Conservation (phyloP, 1,140 invertebrate genomes). For the Drosophila nigromelanica region DNA sequence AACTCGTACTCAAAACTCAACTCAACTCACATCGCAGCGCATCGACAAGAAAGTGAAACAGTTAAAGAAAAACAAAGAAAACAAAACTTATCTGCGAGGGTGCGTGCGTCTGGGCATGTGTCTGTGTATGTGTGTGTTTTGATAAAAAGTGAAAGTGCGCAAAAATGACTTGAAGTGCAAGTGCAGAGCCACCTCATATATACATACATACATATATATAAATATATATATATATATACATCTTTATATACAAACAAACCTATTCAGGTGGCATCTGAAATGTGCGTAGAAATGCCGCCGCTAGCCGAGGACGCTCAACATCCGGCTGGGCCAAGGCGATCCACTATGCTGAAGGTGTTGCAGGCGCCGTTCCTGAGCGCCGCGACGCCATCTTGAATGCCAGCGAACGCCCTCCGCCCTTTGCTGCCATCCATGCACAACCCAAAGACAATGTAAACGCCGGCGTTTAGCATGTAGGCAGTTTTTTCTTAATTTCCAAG, state of each 20-base stretch:
- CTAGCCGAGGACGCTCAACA: constrained; percentile 9
- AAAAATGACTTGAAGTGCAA: constrained; percentile 75
- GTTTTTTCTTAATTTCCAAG: constrained; percentile 75
- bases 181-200: constrained; percentile 19
- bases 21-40: constrained; percentile 1
- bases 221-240: constrained; percentile 3
- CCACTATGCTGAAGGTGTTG: constrained; percentile 22
- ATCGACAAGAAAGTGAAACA: constrained; percentile 35
- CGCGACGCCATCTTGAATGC: constrained; percentile 74
- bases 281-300: constrained; percentile 37
- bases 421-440: constrained; percentile 33
- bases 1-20: constrained; percentile 9
- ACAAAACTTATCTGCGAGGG: constrained; percentile 5
- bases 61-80: constrained; percentile 39
- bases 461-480: constrained; percentile 72
- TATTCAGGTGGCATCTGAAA: constrained; percentile 17
- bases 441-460: constrained; percentile 74
- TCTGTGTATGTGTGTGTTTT: constrained; percentile 8
- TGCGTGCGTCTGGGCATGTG: constrained; percentile 4
- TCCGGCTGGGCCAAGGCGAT: constrained; percentile 19
- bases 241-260: constrained; percentile 11
- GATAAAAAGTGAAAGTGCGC: constrained; percentile 66
- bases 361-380: constrained; percentile 33
- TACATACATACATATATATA: not conserved
- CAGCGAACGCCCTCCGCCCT: constrained; percentile 9